phyloP scores from a whole-genome alignment of 2,888 invertebrate genomes.

The Callinectes sapidus region DNA sequence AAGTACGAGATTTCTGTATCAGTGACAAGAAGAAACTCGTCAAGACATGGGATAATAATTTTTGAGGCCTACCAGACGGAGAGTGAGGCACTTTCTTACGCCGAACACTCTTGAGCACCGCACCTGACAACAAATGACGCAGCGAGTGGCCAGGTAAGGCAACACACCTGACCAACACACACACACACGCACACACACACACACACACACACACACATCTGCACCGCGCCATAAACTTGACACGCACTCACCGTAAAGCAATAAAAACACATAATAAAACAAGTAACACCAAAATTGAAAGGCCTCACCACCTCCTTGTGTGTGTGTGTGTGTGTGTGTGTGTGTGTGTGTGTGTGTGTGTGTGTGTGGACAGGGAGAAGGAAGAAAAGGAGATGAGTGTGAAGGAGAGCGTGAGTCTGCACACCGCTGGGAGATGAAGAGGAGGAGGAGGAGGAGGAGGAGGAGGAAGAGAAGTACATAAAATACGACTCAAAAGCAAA shows the following conservation, averaged over 20 bases:
- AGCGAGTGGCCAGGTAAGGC: not conserved
- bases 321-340: conserved; percentile 1
- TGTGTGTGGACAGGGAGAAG: conserved; percentile 8
- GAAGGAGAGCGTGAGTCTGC: not conserved
- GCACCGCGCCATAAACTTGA: not conserved
- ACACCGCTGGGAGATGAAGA: not conserved
- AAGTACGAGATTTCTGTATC: too few species aligned
- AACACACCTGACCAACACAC: not conserved
- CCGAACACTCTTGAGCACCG: not conserved
- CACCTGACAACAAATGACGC: not conserved
- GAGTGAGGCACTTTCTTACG: not conserved
- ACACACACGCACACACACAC: not conserved
- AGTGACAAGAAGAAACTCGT: too few species aligned
- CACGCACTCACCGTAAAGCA: not conserved
- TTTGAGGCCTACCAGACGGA: not conserved
- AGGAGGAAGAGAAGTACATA: not conserved
- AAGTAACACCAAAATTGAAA: not conserved
- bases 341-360: conserved; percentile 44
- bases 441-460: not conserved
- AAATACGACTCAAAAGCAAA: not conserved
- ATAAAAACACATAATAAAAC: not conserved
- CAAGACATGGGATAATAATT: too few species aligned
- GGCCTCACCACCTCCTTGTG: not conserved
- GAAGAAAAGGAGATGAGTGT: conserved; percentile 2
- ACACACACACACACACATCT: not conserved